Conservation (phyloP, 2,113 vertebrate species). For the Leptobrachium leishanense region DNA sequence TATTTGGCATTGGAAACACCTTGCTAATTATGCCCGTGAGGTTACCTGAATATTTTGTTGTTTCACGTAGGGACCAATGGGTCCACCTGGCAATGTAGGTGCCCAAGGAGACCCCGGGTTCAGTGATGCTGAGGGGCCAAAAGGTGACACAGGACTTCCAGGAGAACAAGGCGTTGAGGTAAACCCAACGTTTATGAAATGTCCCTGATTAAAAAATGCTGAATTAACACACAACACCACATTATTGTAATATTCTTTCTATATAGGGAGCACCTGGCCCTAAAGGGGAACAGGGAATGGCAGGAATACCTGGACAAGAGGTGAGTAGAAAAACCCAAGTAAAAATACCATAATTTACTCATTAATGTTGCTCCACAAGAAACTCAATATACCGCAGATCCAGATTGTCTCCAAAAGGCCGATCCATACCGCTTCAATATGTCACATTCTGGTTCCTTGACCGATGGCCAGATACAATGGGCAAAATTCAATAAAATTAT, state of each 20-base stretch:
- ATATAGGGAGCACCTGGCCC: conserved; percentile 73
- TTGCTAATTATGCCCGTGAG: not conserved
- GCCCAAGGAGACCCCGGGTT: conserved; percentile 63
- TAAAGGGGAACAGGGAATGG: conserved; percentile 67
- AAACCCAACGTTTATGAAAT: not conserved
- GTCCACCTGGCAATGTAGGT: conserved; percentile 60
- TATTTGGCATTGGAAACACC: not conserved
- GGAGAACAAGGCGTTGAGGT: conserved; percentile 75
- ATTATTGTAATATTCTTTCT: not conserved
- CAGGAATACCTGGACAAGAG: conserved; percentile 65
- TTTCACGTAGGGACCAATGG: conserved; percentile 47
- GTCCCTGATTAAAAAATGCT: not conserved
- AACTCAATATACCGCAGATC: too few relatives aligned
- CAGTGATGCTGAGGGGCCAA: conserved; percentile 64
- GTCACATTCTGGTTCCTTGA: too few relatives aligned
- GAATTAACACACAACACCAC: not conserved
- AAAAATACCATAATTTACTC: not conserved
- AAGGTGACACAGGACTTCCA: conserved; percentile 65
- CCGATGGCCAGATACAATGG: too few relatives aligned
- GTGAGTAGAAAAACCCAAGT: conserved; percentile 56
- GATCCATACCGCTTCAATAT: too few relatives aligned
- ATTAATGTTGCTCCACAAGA: too few relatives aligned
- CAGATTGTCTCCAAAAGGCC: too few relatives aligned
- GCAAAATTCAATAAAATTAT: too few relatives aligned
- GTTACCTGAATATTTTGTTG: not conserved